Evolutionary conservation across 2,797 vertebrate species (phyloP), one percentile per base, ranked within the genome.

Genomic region (Pangasius djambal): DNA sequence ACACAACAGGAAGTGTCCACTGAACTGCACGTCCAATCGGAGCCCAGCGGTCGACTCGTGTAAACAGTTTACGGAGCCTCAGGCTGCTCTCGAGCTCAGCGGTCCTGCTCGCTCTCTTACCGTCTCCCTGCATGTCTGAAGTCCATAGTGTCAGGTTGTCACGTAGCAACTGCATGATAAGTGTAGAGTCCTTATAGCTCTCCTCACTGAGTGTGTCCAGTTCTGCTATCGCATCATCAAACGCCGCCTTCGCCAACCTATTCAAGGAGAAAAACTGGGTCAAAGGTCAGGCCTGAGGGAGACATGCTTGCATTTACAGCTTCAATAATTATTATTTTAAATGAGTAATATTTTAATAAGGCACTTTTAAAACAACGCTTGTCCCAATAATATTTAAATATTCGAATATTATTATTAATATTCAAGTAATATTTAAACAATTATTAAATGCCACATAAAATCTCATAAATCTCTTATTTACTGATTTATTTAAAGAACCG

Each of bases 91-190:
- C 28, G 6, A 48, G 67, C 69, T 40, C 40, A 6, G 50, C 2
- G 16, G 52, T 81, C 57, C 34, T 44, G 37, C 20, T 2, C 1
- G 7, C 20, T 50, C 20, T n/a, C 96, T 96, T 91, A 97, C 97
- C 97, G 86, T 97, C 97, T 92, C 97, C 97, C 96, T 97, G 97
- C 97, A 97, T 97, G 95, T 98, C 97, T 97, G 97, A 98, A 96
- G 97, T 98, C 97, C 97, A 97, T 96, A 97, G 96, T 96, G 97
- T 97, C 96, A 98, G 96, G 94, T 98, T 98, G 95, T 97, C 97
- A 92, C 97, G 97, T 96, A 98, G 97, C 96, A 98, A 96, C 95
- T 98, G 97, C 97, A 97, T 98, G 96, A 97, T 97, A 95, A 98
- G 97, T 86, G 97, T 98, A 89, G 97, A 98, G 96, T 98, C 97